A percentile compares a stretch with the other conserved stretches of the same genome.
Evolutionary conservation across 2,888 invertebrate species (phyloP).

Genomic region (Nudaria mundana): DNA sequence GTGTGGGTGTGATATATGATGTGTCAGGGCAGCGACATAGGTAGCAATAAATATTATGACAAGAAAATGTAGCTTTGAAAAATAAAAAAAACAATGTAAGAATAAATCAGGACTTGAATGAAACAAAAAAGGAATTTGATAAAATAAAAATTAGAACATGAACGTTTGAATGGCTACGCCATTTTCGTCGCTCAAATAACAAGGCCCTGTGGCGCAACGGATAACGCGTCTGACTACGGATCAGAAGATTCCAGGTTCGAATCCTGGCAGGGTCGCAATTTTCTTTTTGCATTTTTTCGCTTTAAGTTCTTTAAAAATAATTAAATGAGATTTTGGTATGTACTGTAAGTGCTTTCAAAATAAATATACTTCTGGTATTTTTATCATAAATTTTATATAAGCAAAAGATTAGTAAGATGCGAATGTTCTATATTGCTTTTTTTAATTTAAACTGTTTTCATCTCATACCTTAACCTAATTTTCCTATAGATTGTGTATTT

Average conservation of each 20-base stretch:
- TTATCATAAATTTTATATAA: no score
- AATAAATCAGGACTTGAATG: no score
- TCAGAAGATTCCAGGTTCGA: conserved; percentile 87
- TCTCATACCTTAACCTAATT: not conserved
- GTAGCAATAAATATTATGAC: conserved; percentile 9
- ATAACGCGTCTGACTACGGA: conserved; percentile 88
- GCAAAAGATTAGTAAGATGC: no score
- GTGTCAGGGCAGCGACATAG: conserved; percentile 9
- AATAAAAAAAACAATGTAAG: no score
- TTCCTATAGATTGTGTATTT: not conserved
- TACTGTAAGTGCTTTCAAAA: no score
- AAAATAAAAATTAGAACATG: no score
- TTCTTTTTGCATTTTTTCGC: conserved; percentile 21
- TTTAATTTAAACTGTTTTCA: no score
- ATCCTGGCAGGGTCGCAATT: conserved; percentile 81
- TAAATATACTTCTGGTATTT: no score
- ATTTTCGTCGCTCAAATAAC: conserved; percentile 6
- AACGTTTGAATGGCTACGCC: no score
- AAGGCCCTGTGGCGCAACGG: conserved; percentile 84
- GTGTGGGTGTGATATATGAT: conserved; percentile 29
- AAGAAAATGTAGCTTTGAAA: not conserved
- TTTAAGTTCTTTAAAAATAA: conserved; percentile 15
- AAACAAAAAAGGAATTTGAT: no score
- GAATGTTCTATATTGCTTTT: no score
- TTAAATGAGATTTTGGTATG: not conserved